phyloP scores from a whole-genome alignment of 2,888 invertebrate species.

The Ectemnius cavifrons region DNA sequence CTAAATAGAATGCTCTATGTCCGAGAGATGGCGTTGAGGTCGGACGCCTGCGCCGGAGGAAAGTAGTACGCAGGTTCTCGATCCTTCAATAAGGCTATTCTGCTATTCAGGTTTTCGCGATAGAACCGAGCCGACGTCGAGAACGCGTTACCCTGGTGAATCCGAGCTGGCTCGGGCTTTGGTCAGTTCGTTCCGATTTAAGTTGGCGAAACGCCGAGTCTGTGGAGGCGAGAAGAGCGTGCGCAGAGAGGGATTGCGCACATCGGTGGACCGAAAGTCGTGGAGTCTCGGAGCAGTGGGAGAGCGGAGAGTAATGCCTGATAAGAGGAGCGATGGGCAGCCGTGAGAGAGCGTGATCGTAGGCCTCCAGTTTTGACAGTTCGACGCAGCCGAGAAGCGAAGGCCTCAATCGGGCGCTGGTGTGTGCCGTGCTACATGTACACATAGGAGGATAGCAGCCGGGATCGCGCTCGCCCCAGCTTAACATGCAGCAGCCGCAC shows the following conservation, averaged over 20 bases:
- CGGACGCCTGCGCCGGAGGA: slow-evolving; percentile 47
- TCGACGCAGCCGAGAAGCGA: slow-evolving; percentile 31
- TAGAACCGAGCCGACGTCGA: not conserved
- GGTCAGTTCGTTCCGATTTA: not conserved
- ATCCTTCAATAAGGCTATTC: slow-evolving; percentile 20
- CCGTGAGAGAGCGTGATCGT: slow-evolving; percentile 64
- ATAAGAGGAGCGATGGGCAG: slow-evolving; percentile 70
- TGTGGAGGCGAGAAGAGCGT: slow-evolving; percentile 12
- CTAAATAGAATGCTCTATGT: slow-evolving; percentile 38
- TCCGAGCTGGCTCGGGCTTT: too few relatives aligned
- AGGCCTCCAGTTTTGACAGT: slow-evolving; percentile 62
- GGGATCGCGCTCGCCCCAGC: slow-evolving; percentile 9
- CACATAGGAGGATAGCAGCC: slow-evolving; percentile 28
- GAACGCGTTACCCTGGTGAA: not conserved
- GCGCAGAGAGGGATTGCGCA: slow-evolving; percentile 58
- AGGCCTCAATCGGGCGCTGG: not conserved
- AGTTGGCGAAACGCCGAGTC: too few relatives aligned
- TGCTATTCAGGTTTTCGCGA: slow-evolving; percentile 16
- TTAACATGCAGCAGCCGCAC: too few relatives aligned
- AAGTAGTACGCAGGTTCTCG: slow-evolving; percentile 47
- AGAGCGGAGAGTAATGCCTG: slow-evolving; percentile 69
- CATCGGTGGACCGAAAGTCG: slow-evolving; percentile 43
- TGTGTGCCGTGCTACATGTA: slow-evolving; percentile 2
- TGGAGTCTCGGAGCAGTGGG: slow-evolving; percentile 48
- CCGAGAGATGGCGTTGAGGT: slow-evolving; percentile 15